Evolutionary conservation across 2,113 vertebrate genomes (phyloP).

Genomic region (Rhombomys opimus): DNA sequence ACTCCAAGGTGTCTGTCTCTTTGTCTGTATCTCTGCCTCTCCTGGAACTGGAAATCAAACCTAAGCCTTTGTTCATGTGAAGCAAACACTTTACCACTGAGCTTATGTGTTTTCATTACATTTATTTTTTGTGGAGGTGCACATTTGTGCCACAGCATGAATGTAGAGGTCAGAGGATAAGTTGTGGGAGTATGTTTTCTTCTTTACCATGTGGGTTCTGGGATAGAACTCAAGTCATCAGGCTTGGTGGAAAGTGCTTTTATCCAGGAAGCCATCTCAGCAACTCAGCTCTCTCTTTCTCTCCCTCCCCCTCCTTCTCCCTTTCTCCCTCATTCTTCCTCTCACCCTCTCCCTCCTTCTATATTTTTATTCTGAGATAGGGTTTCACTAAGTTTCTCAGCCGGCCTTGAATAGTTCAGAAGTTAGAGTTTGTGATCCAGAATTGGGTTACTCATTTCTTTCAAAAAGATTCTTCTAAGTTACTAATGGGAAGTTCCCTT

Average conservation of each 20-base stretch:
- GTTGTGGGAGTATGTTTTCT: background rate
- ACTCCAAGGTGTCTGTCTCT: background rate
- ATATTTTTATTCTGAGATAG: background rate
- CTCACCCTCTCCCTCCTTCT: accelerated
- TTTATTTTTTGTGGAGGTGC: background rate
- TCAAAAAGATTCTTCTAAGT: background rate
- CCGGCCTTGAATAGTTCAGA: background rate
- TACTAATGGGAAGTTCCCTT: background rate
- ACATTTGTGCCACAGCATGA: background rate
- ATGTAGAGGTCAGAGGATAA: background rate
- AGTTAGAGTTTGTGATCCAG: background rate
- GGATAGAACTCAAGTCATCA: background rate
- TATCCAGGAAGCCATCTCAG: background rate
- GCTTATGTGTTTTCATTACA: background rate
- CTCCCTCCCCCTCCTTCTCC: background rate
- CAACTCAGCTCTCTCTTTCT: background rate
- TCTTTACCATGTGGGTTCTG: background rate
- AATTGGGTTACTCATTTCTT: slow-evolving; percentile 7
- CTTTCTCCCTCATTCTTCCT: background rate
- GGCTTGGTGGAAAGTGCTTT: background rate
- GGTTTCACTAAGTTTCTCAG: background rate
- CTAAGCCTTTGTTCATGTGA: background rate
- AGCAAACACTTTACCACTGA: background rate
- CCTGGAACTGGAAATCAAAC: background rate
- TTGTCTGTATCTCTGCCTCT: background rate